These are phyloP conservation scores for Meloe dianella DNA, from an alignment of 2,888 invertebrate genomes.

Conservation along the genomic window DNA sequence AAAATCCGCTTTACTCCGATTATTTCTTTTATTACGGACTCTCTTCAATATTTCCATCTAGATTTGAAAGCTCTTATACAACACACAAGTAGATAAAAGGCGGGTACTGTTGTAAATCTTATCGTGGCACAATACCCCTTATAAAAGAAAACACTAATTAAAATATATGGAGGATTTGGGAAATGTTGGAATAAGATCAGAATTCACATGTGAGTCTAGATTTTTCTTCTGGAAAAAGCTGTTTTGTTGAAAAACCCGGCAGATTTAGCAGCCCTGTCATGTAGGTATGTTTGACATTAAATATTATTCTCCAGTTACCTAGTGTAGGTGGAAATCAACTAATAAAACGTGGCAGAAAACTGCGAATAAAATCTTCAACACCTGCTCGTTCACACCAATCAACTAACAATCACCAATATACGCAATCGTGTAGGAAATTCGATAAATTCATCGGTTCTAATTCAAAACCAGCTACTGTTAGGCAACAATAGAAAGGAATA, in stretches of 20 bases:
- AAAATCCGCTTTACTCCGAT: slow-evolving; percentile 30
- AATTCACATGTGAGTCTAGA: neutral
- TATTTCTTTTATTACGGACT: slow-evolving; percentile 30
- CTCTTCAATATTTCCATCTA: slow-evolving; percentile 27
- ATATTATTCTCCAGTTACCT: slow-evolving; percentile 30
- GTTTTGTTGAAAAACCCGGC: slow-evolving; percentile 24
- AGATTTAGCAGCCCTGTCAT: slow-evolving; percentile 23
- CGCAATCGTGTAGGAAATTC: neutral
- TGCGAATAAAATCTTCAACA: slow-evolving; percentile 22
- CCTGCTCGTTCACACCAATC: slow-evolving; percentile 20
- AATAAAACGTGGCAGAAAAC: slow-evolving; percentile 19
- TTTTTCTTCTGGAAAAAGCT: slow-evolving; percentile 5
- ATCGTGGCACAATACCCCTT: neutral
- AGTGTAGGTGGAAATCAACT: slow-evolving; percentile 29
- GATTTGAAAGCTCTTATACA: slow-evolving; percentile 9
- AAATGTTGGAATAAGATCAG: neutral
- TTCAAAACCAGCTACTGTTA: neutral
- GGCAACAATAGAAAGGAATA: slow-evolving; percentile 3
- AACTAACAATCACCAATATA: neutral
- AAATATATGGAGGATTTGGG: slow-evolving; percentile 19
- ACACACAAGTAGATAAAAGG: neutral
- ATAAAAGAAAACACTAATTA: slow-evolving; percentile 18
- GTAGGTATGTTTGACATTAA: slow-evolving; percentile 28
- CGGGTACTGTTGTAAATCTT: slow-evolving; percentile 16
- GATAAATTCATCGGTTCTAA: neutral